A percentile compares a stretch with the other conserved stretches of the same genome.
Conservation (phyloP, 2,888 invertebrate genomes). For the Scaeva pyrastri region DNA sequence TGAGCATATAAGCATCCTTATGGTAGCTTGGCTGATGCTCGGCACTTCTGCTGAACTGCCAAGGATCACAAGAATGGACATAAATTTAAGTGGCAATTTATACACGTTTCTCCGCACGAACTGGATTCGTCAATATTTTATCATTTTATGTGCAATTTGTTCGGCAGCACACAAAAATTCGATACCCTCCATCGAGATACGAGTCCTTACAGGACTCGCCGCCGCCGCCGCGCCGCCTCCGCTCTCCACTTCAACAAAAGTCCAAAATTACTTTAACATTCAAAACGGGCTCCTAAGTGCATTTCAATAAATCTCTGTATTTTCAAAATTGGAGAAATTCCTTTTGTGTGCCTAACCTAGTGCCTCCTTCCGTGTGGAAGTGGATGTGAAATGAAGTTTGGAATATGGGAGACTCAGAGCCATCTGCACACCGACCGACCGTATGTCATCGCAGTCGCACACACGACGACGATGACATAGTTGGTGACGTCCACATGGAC, state of each 20-base stretch:
- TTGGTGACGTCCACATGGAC: slow-evolving; percentile 15
- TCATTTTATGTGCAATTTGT: slow-evolving; percentile 75
- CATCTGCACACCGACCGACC: slow-evolving; percentile 54
- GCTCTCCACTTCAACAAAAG: background rate
- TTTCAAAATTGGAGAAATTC: slow-evolving; percentile 59
- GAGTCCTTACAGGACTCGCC: too few relatives aligned
- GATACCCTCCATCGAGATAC: too few relatives aligned
- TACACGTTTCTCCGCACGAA: slow-evolving; percentile 70
- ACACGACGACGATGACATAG: background rate
- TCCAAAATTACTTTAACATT: slow-evolving; percentile 71
- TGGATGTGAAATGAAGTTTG: slow-evolving; percentile 14
- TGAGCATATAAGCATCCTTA: background rate
- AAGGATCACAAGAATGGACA: slow-evolving; percentile 63
- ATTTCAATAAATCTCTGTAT: slow-evolving; percentile 75
- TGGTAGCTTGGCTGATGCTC: slow-evolving; percentile 1
- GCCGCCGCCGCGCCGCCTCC: too few relatives aligned
- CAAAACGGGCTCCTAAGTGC: slow-evolving; percentile 75
- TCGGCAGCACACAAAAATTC: slow-evolving; percentile 47
- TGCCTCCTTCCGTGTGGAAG: too few relatives aligned
- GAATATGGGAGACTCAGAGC: slow-evolving; percentile 39
- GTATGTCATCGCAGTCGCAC: slow-evolving; percentile 51
- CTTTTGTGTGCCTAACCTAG: slow-evolving; percentile 7
- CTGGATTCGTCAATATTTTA: slow-evolving; percentile 73
- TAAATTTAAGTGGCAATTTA: slow-evolving; percentile 74
- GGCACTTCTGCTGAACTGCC: slow-evolving; percentile 5